A percentile compares a stretch with the other conserved stretches of the same genome.
Evolutionary conservation across 2,797 vertebrate genomes (phyloP).

Genomic region (Crenuchus spilurus): DNA sequence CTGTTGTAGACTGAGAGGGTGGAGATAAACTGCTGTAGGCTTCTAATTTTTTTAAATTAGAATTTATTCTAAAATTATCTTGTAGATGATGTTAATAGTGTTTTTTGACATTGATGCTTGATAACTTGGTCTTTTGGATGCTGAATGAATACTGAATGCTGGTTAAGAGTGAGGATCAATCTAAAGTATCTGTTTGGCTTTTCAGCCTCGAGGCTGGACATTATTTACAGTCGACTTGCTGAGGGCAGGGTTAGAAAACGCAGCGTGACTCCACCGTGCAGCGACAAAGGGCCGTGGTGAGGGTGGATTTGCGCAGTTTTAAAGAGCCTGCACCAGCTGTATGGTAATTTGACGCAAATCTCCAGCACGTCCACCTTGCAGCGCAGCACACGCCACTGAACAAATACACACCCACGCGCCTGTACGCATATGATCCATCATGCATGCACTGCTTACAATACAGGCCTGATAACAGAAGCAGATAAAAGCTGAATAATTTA

Average conservation of each 20-base stretch:
- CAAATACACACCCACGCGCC: conserved; percentile 76
- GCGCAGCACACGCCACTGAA: conserved; percentile 76
- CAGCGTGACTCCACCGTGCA: conserved; percentile 27
- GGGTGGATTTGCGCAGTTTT: conserved; percentile 61
- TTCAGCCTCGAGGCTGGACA: conserved; percentile 1
- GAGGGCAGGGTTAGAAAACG: conserved; percentile 6
- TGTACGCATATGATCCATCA: conserved; percentile 25
- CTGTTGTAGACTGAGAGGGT: too few relatives aligned
- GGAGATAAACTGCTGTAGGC: too few relatives aligned
- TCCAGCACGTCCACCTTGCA: conserved; percentile 62
- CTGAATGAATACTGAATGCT: too few relatives aligned
- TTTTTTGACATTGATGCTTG: too few relatives aligned
- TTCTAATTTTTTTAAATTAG: too few relatives aligned
- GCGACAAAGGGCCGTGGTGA: conserved; percentile 63
- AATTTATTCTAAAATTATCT: too few relatives aligned
- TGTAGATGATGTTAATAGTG: too few relatives aligned
- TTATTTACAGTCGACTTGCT: conserved; percentile 39
- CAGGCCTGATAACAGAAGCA: conserved; percentile 4
- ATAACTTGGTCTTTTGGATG: too few relatives aligned
- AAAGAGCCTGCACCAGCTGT: conserved; percentile 69
- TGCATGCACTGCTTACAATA: conserved; percentile 1
- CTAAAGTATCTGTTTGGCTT: conserved; percentile 22
- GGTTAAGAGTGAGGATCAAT: not conserved
- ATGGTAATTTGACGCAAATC: conserved; percentile 85
- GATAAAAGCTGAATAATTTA: too few relatives aligned